phyloP scores from a whole-genome alignment of 2,888 invertebrate genomes.

The Cataglyphis albicans region DNA sequence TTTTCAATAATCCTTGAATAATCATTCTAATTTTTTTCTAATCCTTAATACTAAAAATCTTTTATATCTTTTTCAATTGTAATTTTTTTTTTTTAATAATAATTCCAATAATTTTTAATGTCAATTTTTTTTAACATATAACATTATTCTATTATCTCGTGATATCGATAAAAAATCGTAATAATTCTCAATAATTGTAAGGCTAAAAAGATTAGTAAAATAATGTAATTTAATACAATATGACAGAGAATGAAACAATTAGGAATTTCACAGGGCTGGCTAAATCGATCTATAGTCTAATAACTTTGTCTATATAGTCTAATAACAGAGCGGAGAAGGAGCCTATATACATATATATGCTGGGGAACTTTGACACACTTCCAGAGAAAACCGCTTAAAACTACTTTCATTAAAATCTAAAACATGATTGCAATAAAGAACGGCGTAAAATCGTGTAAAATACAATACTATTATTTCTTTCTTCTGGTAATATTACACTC shows the following conservation, averaged over 20 bases:
- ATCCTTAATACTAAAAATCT: not conserved
- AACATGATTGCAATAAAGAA: conserved; percentile 56
- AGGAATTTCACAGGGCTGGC: not conserved
- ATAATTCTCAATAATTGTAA: conserved; percentile 11
- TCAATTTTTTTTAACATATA: not conserved
- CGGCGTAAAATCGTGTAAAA: conserved; percentile 58
- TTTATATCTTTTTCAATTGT: not conserved
- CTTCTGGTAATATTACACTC: conserved; percentile 39
- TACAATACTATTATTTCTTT: conserved; percentile 50
- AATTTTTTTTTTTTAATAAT: not conserved
- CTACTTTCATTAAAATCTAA: conserved; percentile 55
- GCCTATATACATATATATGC: not conserved
- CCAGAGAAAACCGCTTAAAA: conserved; percentile 53
- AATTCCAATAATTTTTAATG: conserved; percentile 2
- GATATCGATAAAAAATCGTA: conserved; percentile 6
- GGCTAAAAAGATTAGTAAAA: not conserved
- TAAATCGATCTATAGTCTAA: not conserved
- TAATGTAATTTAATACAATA: conserved; percentile 1
- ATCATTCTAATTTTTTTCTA: not conserved
- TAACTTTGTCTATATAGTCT: not conserved
- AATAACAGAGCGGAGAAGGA: not conserved
- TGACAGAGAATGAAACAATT: not conserved
- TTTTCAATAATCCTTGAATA: not conserved
- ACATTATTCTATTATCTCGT: not conserved
- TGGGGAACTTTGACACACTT: conserved; percentile 6